Evolutionary conservation across 1,140 invertebrate species (phyloP), one percentile per base, ranked within the genome.

Genomic region (Drosophila elegans): DNA sequence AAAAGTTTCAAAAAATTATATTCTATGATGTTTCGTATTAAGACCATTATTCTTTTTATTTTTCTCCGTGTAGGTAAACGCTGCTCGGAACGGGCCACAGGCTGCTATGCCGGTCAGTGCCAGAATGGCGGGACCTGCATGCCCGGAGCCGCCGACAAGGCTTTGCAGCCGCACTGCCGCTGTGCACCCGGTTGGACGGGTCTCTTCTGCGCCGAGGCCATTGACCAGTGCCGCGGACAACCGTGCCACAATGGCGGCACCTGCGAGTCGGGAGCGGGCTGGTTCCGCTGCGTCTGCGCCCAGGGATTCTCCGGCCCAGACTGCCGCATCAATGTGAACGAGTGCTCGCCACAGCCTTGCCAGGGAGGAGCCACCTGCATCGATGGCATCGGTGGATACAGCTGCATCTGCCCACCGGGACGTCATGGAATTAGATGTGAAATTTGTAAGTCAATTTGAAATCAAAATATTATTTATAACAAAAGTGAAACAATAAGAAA

Each of bases 321-420:
- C 96, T 98, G 93, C 95, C 94, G 48, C 94, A 95, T 96, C 88
- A 96, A 97, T 82, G 94, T 96, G n/a, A 96, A 97, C 86, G 96
- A 96, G 78, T 97, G 95, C 92, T 95, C 95, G 63, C 94, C 94
- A 10, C 95, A 95, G 71, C 97, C 97, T 0, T 99, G 98, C 93
- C 94, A 95, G 11, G 95, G 97, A 85, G 96, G 96, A 10, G 96
- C 96, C 16, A 97, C 96, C 12, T 98, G 98, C 91, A 93, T 96
- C 1, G 95, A 97, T 78, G 94, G 95, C 3, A 95, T 96, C 44
- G 95, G 95, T 2, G 95, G 95, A 52, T 98, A 96, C 88, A 94
- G 95, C 5, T 99, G 98, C 92, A 92, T 96, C 38, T 99, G 98
- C 93, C 95, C 94, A 3, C 94, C 95, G 0, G 96, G 96, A 12